Evolutionary conservation across 2,797 vertebrate genomes (phyloP), one percentile per base, ranked within the genome.

Genomic region (Sebastes aleutianus): DNA sequence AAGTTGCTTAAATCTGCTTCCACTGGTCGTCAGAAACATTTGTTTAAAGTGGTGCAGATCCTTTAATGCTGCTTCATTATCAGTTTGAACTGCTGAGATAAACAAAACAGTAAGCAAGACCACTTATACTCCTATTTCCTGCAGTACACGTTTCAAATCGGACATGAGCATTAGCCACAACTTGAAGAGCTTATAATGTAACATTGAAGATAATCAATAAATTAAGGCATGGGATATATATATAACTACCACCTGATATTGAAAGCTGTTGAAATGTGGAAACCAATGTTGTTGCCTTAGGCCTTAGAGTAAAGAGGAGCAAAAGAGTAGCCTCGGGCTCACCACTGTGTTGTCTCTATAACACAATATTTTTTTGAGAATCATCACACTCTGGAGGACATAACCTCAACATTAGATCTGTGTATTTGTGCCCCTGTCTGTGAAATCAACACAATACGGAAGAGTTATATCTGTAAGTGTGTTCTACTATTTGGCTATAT

Each of bases 261-360:
- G 53, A 80, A 79, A 74, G 29, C 61, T 73, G 70, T 68, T 69
- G 61, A 84, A 74, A 73, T 73, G 58, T 77, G 47, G 0, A 2
- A 70, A 65, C 78, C 56, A 65, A 81, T 34, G 63, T 70, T 83
- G 59, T 76, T 88, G 83, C 90, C 87, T 84, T 62, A 67, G 86
- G 88, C 87, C 78, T 76, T 16, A 13, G 58, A 71, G 73, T 64
- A 85, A 86, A 90, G 47, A 74, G 70, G 43, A 77, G 82, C 32
- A 82, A 83, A 87, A 79, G 32, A 83, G 27, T 71, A 74, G 85
- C 88, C 88, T 79, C 62, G 5, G 86, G 90, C 84, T 82, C 62
- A 82, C 22, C 14, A 26, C 76, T 74, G 27, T 62, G 70, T 53
- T 77, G 31, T 50, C 22, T 63, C 34, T 62, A 36, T 12, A 58